Base-by-base conservation (phyloP, 2,888 invertebrate species). In the Pandemis cinnamomeana region DNA sequence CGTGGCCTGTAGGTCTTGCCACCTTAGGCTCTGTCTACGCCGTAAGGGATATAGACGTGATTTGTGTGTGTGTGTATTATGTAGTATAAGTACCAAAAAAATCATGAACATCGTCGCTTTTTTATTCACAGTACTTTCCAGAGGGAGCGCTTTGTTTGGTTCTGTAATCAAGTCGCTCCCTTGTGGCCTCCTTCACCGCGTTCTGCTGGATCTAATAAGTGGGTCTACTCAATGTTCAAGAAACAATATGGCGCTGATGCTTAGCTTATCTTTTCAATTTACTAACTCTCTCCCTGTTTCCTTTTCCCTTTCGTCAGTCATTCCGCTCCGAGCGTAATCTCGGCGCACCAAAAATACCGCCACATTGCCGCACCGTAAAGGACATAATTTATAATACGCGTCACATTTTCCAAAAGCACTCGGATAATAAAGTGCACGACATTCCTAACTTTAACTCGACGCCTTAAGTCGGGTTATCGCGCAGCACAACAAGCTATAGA, bases 301-400 rank as follows among this genome's bases (percentile, higher is more conserved):
- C 41, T 64, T 46, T 66, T 66, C 51, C 66, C 66, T 51, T 48
- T n/a, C 51, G 48, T 10, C 44, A 15, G 27, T 42, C 53, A 68
- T 46, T 48, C 7, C 58, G 71, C 64, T 58, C 15, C 46, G 53
- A 51, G 48, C 44, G 46, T 72, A 67, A 67, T 68, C 68, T 69
- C 53, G 41, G 48, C 55, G 48, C 69, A 69, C 63, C 63, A 51
- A 58, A 48, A 60, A 69, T 67, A 73, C 60, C 72, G 11, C 67
- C 62, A 27, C 46, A 64, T 58, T 46, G 44, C 58, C 71, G 13
- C 42, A 51, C 13, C 71, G 67, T 60, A 51, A 10, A 11, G 42
- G 27, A 60, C 72, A 68, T 69, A 73, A 73, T 69, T 73, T 73
- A 73, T 73, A 73, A 73, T 68, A 64, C 64, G 64, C 48, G 64